Conservation (phyloP, 2,113 vertebrate genomes). For the Proterorhinus semilunaris region DNA sequence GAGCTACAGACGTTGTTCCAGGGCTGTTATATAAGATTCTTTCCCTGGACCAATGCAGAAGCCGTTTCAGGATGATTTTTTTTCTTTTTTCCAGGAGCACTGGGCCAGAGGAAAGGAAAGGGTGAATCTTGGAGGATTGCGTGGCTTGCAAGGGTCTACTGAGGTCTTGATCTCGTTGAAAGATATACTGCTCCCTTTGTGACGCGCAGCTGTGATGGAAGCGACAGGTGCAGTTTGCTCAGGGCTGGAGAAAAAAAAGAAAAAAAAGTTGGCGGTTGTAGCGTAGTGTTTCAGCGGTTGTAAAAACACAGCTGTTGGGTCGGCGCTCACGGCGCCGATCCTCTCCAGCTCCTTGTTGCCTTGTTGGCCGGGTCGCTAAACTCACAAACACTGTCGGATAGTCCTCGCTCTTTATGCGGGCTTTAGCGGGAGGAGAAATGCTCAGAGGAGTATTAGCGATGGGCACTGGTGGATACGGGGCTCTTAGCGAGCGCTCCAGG, state of each 20-base stretch:
- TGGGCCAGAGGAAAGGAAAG: too few relatives aligned
- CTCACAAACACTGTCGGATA: slow-evolving; percentile 70
- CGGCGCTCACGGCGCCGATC: slow-evolving; percentile 50
- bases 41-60: background rate
- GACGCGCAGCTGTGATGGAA: slow-evolving; percentile 71
- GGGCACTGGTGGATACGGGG: slow-evolving; percentile 56
- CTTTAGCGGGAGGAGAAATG: slow-evolving; percentile 58
- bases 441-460: slow-evolving; percentile 64
- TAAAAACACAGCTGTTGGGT: slow-evolving; percentile 79
- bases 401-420: slow-evolving; percentile 70
- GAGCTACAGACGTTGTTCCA: background rate
- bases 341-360: slow-evolving; percentile 70
- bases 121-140: slow-evolving; percentile 64
- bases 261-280: slow-evolving; percentile 50
- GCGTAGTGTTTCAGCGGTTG: slow-evolving; percentile 75
- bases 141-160: slow-evolving; percentile 63
- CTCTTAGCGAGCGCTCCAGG: slow-evolving; percentile 52
- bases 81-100: too few relatives aligned
- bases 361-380: slow-evolving; percentile 63
- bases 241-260: slow-evolving; percentile 38
- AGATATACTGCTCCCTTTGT: slow-evolving; percentile 73
- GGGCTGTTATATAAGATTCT: too few relatives aligned
- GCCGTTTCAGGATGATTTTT: background rate
- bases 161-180: slow-evolving; percentile 73
- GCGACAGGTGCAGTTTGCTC: slow-evolving; percentile 72